phyloP scores from a whole-genome alignment of 2,113 vertebrate genomes.

The Ranitomeya imitator region DNA sequence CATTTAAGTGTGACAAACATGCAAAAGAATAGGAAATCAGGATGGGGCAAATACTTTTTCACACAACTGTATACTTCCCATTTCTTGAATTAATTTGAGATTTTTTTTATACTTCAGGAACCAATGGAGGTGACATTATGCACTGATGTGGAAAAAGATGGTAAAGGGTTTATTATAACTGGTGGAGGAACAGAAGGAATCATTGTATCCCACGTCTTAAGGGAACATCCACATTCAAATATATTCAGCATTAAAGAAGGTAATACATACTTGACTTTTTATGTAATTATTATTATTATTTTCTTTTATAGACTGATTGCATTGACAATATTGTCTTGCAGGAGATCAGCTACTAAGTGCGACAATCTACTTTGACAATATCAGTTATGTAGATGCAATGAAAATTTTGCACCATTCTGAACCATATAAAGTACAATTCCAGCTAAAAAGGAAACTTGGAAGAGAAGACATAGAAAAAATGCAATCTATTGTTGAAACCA shows the following conservation, averaged over 20 bases:
- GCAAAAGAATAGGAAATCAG: too few species aligned
- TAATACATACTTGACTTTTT: conserved; percentile 60
- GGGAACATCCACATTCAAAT: conserved; percentile 87
- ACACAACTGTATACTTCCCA: not conserved
- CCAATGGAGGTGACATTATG: conserved; percentile 78
- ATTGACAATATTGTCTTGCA: conserved; percentile 62
- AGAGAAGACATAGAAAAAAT: conserved; percentile 65
- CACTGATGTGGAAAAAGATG: conserved; percentile 82
- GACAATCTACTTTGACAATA: conserved; percentile 92
- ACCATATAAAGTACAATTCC: conserved; percentile 89
- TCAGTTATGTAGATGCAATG: conserved; percentile 92
- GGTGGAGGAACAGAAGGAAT: conserved; percentile 90
- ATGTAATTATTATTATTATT: not conserved
- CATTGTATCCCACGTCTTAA: conserved; percentile 87
- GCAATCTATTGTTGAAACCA: conserved; percentile 58
- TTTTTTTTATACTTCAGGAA: conserved; percentile 60
- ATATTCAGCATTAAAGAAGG: conserved; percentile 87
- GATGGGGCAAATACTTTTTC: too few species aligned
- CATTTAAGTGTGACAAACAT: too few species aligned
- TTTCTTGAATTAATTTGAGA: not conserved
- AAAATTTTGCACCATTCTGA: conserved; percentile 93
- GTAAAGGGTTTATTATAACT: conserved; percentile 84
- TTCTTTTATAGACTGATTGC: not conserved
- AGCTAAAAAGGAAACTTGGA: conserved; percentile 80
- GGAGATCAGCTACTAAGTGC: conserved; percentile 94